phyloP scores from a whole-genome alignment of 2,888 invertebrate species.

The Tachina fera region DNA sequence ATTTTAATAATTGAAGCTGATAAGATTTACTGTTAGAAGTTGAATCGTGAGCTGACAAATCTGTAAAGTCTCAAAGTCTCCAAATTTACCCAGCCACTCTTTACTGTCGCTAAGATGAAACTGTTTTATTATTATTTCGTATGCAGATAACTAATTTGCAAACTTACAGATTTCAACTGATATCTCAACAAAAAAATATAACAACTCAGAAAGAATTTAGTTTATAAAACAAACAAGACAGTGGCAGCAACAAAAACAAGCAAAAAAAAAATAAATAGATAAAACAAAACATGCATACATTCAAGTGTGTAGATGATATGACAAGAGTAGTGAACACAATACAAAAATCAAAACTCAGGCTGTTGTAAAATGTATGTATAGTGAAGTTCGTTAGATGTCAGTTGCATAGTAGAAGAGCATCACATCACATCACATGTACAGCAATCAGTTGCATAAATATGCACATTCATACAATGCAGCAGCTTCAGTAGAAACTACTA shows the following conservation, averaged over 20 bases:
- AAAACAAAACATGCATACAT: slow-evolving; percentile 45
- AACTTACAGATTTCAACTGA: slow-evolving; percentile 61
- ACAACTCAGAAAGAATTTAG: slow-evolving; percentile 54
- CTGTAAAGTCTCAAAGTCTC: no score
- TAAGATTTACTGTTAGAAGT: no score
- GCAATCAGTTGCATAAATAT: slow-evolving; percentile 64
- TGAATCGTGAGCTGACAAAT: no score
- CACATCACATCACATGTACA: slow-evolving; percentile 56
- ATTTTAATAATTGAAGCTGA: no score
- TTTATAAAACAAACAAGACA: slow-evolving; percentile 36
- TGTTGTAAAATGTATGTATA: slow-evolving; percentile 46
- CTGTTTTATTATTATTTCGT: slow-evolving; percentile 36
- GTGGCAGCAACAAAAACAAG: slow-evolving; percentile 10
- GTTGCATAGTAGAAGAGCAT: slow-evolving; percentile 50
- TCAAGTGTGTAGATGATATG: slow-evolving; percentile 41
- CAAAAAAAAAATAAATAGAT: slow-evolving; percentile 1
- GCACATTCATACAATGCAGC: slow-evolving; percentile 1
- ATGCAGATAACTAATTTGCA: slow-evolving; percentile 67
- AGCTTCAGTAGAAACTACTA: neutral
- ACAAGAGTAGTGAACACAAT: slow-evolving; percentile 31
- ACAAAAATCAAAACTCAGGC: slow-evolving; percentile 26
- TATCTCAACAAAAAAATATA: neutral
- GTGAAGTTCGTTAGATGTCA: slow-evolving; percentile 63
- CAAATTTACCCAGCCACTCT: neutral
- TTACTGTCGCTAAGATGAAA: slow-evolving; percentile 11